Percentiles rank a stretch among this genome's conserved stretches.
Evolutionary conservation across 2,113 vertebrate species (phyloP).

Genomic region (Anhinga anhinga): DNA sequence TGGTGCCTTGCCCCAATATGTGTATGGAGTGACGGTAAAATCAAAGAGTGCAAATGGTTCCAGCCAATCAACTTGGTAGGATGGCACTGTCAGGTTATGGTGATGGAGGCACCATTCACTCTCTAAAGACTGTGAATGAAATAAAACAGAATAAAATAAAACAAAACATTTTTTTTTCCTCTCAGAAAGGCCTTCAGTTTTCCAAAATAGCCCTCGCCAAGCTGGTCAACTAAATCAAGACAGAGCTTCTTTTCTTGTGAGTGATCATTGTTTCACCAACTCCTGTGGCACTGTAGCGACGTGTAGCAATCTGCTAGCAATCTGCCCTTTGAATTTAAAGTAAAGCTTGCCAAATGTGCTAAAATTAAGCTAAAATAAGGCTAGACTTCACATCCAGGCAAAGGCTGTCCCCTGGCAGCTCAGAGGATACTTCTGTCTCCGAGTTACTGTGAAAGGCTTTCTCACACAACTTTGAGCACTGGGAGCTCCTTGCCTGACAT

Average conservation of each 20-base stretch:
- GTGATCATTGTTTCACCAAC: not conserved
- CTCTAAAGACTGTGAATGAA: conserved; percentile 39
- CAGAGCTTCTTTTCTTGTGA: not conserved
- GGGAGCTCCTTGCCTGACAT: not conserved
- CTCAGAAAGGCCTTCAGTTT: not conserved
- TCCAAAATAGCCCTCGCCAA: not conserved
- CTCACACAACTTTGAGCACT: not conserved
- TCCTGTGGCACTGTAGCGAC: not conserved
- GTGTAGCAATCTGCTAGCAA: not conserved
- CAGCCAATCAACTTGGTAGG: conserved; percentile 65
- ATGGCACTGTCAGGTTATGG: conserved; percentile 34
- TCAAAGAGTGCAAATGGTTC: conserved; percentile 73
- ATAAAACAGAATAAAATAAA: conserved; percentile 33
- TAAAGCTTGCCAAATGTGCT: not conserved
- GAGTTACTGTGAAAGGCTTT: not conserved
- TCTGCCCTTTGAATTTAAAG: not conserved
- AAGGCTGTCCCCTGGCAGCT: not conserved
- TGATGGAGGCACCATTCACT: conserved; percentile 44
- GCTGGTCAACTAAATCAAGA: not conserved
- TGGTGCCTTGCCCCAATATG: conserved; percentile 76
- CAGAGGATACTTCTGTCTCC: not conserved
- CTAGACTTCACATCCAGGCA: not conserved
- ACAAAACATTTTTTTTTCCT: not conserved
- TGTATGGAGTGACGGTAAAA: conserved; percentile 75
- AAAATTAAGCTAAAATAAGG: not conserved